Percentiles rank a stretch among this genome's conserved stretches.
Conservation (phyloP, 1,140 invertebrate genomes). For the Drosophila auraria region DNA sequence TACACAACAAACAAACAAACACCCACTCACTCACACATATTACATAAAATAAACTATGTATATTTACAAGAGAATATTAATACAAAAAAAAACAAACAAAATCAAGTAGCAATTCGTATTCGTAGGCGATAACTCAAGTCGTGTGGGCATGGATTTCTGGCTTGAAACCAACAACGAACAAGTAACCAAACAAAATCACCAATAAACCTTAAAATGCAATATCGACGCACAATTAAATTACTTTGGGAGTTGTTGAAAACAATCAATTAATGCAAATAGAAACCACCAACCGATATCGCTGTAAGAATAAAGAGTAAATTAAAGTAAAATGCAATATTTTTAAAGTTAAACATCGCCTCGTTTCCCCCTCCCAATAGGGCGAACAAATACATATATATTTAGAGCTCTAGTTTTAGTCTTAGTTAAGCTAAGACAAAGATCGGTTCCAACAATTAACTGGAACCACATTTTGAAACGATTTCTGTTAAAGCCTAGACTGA, state of each 20-base stretch:
- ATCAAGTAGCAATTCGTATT: slow-evolving; percentile 27
- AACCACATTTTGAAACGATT: slow-evolving; percentile 19
- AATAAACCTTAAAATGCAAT: slow-evolving; percentile 14
- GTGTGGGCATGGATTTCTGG: slow-evolving; percentile 17
- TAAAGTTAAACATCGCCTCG: slow-evolving; percentile 14
- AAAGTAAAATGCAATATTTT: slow-evolving; percentile 14
- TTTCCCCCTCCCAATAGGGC: background rate
- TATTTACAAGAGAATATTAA: slow-evolving; percentile 40
- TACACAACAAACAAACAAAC: slow-evolving; percentile 15
- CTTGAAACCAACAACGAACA: slow-evolving; percentile 2
- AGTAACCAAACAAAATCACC: slow-evolving; percentile 6
- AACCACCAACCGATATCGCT: slow-evolving; percentile 3
- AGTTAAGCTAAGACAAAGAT: slow-evolving; percentile 24
- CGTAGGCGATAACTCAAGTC: slow-evolving; percentile 9
- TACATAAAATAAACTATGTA: slow-evolving; percentile 59
- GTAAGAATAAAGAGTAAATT: background rate
- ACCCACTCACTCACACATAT: slow-evolving; percentile 27
- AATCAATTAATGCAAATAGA: background rate
- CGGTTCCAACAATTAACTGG: slow-evolving; percentile 14
- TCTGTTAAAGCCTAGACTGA: slow-evolving; percentile 52
- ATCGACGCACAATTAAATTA: background rate
- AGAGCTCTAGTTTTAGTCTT: slow-evolving; percentile 28
- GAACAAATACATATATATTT: slow-evolving; percentile 16
- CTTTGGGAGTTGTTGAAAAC: slow-evolving; percentile 8
- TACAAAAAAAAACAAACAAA: slow-evolving; percentile 2